These are phyloP conservation scores for Hoplostethus atlanticus DNA, from an alignment of 2,797 vertebrate species.

Conservation along the genomic window DNA sequence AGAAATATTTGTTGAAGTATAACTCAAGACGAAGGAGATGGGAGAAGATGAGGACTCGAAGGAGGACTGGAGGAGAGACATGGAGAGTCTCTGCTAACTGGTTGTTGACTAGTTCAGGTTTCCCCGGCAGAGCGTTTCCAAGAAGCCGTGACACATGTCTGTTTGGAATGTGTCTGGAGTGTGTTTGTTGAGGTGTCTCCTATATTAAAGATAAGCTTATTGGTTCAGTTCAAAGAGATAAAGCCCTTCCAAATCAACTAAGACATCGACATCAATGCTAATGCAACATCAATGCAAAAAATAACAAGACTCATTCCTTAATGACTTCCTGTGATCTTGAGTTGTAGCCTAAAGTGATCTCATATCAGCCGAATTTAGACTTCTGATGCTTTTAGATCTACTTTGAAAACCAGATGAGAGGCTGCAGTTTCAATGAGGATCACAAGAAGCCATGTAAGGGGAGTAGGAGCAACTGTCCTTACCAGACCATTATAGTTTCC, in stretches of 20 bases:
- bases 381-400: not conserved
- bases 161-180: not conserved
- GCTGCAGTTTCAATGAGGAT: constrained; percentile 11
- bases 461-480: not conserved
- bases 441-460: constrained; percentile 7
- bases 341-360: not conserved
- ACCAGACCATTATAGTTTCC: no score
- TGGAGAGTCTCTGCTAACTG: no score
- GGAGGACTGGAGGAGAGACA: no score
- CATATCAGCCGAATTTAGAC: not conserved
- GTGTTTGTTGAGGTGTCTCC: no score
- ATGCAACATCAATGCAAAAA: not conserved
- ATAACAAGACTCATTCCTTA: not conserved
- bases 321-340: not conserved
- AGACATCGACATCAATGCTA: not conserved
- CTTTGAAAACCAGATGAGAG: not conserved
- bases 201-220: constrained; percentile 8
- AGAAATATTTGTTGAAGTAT: no score
- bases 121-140: no score
- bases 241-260: constrained; percentile 5
- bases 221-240: not conserved
- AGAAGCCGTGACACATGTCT: not conserved
- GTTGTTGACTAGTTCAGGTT: no score
- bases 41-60: no score
- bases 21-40: no score